These are phyloP conservation scores for Prosapia bicincta DNA, from an alignment of 2,888 invertebrate genomes.

Conservation along the genomic window DNA sequence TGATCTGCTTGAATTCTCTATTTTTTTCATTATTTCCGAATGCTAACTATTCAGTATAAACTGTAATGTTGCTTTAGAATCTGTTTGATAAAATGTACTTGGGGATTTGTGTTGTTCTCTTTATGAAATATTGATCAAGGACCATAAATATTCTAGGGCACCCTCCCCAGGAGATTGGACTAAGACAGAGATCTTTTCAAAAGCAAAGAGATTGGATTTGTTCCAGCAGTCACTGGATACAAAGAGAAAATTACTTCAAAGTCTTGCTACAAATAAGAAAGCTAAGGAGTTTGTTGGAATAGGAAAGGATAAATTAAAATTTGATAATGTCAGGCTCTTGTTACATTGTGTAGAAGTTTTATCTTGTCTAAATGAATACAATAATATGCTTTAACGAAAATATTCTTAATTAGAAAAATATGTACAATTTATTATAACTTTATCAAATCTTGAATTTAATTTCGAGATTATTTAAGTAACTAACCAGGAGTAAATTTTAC, in stretches of 20 bases:
- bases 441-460: too few relatives aligned
- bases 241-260: background rate
- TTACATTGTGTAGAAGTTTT: too few relatives aligned
- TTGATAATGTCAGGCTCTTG: background rate
- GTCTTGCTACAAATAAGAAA: background rate
- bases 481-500: too few relatives aligned
- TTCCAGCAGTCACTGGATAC: background rate
- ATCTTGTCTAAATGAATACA: too few relatives aligned
- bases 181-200: background rate
- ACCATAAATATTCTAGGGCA: background rate
- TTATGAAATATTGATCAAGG: background rate
- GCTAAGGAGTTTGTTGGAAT: background rate
- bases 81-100: background rate
- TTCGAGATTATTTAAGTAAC: too few relatives aligned
- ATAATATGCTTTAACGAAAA: too few relatives aligned
- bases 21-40: too few relatives aligned
- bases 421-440: too few relatives aligned
- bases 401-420: too few relatives aligned
- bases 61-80: too few relatives aligned
- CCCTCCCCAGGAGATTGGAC: background rate
- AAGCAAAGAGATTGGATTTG: background rate
- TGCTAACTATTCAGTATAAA: too few relatives aligned
- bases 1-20: too few relatives aligned
- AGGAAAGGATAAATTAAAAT: background rate
- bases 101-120: background rate